Percentiles rank a stretch among this genome's conserved stretches.
Evolutionary conservation across 2,888 invertebrate species (phyloP).

Genomic region (Cheilosia variabilis): DNA sequence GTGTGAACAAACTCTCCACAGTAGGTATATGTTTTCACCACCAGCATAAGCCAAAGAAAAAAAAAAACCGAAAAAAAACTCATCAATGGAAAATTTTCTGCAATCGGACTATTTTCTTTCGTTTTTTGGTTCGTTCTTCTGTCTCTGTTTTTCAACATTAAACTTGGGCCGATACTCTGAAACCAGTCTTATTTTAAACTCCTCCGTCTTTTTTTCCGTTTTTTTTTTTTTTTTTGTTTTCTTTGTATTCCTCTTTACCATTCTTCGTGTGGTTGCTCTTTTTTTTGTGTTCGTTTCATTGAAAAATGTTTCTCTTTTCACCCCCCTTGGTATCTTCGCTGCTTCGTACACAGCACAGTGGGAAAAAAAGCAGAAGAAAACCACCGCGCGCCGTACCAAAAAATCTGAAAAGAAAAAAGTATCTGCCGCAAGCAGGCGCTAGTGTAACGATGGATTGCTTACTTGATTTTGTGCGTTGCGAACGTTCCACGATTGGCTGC

Average conservation of each 20-base stretch:
- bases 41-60: constrained; percentile 38
- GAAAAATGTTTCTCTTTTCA: constrained; percentile 44
- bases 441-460: constrained; percentile 64
- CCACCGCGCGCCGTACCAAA: constrained; percentile 33
- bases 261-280: constrained; percentile 46
- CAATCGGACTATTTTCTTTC: constrained; percentile 58
- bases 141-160: constrained; percentile 37
- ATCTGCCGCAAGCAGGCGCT: constrained; percentile 51
- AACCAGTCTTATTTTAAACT: constrained; percentile 71
- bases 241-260: constrained; percentile 56
- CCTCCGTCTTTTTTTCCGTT: constrained; percentile 9
- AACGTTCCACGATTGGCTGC: constrained; percentile 29
- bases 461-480: constrained; percentile 44
- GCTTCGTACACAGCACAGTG: constrained; percentile 1
- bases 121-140: constrained; percentile 40
- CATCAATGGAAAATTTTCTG: constrained; percentile 80
- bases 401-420: constrained; percentile 33
- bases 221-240: constrained; percentile 32
- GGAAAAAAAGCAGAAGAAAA: constrained; percentile 23
- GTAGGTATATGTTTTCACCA: constrained; percentile 59
- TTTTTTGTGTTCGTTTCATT: constrained; percentile 44
- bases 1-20: constrained; percentile 70
- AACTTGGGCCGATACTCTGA: constrained; percentile 62
- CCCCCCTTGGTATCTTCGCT: not conserved
- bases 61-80: constrained; percentile 75